phyloP scores from a whole-genome alignment of 2,113 vertebrate genomes.

The Chunga burmeisteri region DNA sequence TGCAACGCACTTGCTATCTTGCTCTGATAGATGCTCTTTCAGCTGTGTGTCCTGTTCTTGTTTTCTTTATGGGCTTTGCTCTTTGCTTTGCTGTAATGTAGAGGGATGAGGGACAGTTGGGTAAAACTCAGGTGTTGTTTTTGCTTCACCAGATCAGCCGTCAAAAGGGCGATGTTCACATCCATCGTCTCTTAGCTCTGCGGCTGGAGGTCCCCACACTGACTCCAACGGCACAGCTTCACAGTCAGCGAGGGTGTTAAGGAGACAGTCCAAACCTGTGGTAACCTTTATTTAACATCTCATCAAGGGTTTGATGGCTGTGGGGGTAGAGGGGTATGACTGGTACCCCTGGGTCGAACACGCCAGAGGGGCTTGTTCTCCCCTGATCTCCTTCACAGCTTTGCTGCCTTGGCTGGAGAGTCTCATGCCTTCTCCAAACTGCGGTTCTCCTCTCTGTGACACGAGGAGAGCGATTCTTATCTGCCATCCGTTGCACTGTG shows the following conservation, averaged over 20 bases:
- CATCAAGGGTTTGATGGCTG: background rate
- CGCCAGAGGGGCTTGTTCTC: background rate
- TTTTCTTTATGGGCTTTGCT: background rate
- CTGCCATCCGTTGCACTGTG: background rate
- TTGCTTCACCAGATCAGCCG: conserved; percentile 76
- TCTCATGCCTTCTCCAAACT: background rate
- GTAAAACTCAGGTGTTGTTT: background rate
- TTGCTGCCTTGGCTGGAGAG: background rate
- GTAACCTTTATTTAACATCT: conserved; percentile 66
- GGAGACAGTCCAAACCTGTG: conserved; percentile 85
- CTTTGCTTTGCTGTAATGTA: background rate
- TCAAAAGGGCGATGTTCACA: conserved; percentile 83
- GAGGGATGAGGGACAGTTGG: background rate
- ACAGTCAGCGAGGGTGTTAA: conserved; percentile 59
- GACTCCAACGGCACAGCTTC: conserved; percentile 50
- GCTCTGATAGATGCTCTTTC: background rate
- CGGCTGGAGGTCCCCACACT: conserved; percentile 69
- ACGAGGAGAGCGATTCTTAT: background rate
- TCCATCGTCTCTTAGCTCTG: conserved; percentile 75
- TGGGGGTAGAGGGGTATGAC: background rate
- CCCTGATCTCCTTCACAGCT: background rate
- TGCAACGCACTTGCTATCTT: background rate
- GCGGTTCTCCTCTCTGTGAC: background rate
- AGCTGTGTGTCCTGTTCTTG: background rate
- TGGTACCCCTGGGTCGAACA: background rate